phyloP scores from a whole-genome alignment of 2,888 invertebrate genomes.

The Ochropacha duplaris region DNA sequence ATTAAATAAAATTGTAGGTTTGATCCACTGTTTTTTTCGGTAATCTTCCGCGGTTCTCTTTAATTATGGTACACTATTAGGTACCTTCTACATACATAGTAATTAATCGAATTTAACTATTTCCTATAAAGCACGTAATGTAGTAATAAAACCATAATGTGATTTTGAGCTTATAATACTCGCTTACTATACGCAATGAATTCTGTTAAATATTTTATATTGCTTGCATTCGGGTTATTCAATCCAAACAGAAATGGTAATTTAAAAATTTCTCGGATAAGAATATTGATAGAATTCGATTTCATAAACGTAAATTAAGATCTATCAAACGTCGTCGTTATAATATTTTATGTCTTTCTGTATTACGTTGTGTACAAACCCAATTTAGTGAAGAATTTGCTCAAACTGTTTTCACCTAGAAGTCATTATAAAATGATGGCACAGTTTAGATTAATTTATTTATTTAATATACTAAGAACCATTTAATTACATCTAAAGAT shows the following conservation, averaged over 20 bases:
- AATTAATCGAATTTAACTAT: background rate
- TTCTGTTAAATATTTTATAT: background rate
- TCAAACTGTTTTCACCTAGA: no score
- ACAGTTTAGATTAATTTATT: no score
- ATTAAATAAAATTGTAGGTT: background rate
- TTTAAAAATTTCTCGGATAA: slow-evolving; percentile 9
- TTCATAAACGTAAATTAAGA: slow-evolving; percentile 24
- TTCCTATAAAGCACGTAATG: no score
- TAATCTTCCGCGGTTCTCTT: background rate
- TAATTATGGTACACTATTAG: background rate
- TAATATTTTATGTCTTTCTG: slow-evolving; percentile 20
- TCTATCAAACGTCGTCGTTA: slow-evolving; percentile 22
- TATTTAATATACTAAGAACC: no score
- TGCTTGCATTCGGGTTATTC: background rate
- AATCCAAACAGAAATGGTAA: background rate
- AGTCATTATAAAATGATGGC: no score
- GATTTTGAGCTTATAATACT: background rate
- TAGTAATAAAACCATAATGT: background rate
- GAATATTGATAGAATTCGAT: slow-evolving; percentile 15
- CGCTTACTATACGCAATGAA: background rate
- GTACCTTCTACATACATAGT: no score
- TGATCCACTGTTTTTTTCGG: background rate
- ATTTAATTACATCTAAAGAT: no score
- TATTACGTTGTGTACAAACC: background rate
- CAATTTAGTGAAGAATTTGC: slow-evolving; percentile 5